A percentile compares a stretch with the other conserved stretches of the same genome.
Conservation (phyloP, 1,140 invertebrate genomes). For the Zaprionus kolodkinae region DNA sequence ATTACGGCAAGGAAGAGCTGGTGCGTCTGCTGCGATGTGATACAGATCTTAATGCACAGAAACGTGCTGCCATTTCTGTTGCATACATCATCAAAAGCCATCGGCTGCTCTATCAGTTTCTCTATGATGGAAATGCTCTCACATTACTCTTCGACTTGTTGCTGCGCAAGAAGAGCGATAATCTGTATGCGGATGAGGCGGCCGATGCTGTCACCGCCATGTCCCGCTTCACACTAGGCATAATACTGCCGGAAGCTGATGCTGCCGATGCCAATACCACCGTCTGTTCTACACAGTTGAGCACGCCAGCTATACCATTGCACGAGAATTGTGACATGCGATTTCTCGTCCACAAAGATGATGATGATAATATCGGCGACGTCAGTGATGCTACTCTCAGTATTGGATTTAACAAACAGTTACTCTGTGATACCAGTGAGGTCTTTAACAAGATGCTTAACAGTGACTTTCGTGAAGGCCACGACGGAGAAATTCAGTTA, state of each 20-base stretch:
- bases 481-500: constrained; percentile 76
- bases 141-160: constrained; percentile 71
- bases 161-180: constrained; percentile 63
- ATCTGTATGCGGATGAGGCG: constrained; percentile 73
- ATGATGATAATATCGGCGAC: not conserved
- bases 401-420: constrained; percentile 78
- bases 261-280: constrained; percentile 34
- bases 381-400: constrained; percentile 14
- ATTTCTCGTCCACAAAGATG: constrained; percentile 59
- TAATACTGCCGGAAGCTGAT: constrained; percentile 58
- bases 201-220: constrained; percentile 77
- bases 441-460: constrained; percentile 84
- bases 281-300: constrained; percentile 34
- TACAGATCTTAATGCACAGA: constrained; percentile 66
- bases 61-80: constrained; percentile 76
- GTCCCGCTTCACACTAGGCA: constrained; percentile 71
- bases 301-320: constrained; percentile 25
- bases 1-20: constrained; percentile 81
- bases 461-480: constrained; percentile 77
- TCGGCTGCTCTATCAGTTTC: constrained; percentile 75
- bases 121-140: constrained; percentile 76
- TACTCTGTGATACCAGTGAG: constrained; percentile 77
- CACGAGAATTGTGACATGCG: constrained; percentile 75
- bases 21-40: constrained; percentile 71
- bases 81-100: constrained; percentile 78